Evolutionary conservation across 2,797 vertebrate species (phyloP), one percentile per base, ranked within the genome.

Genomic region (Pteronotus mesoamericanus): DNA sequence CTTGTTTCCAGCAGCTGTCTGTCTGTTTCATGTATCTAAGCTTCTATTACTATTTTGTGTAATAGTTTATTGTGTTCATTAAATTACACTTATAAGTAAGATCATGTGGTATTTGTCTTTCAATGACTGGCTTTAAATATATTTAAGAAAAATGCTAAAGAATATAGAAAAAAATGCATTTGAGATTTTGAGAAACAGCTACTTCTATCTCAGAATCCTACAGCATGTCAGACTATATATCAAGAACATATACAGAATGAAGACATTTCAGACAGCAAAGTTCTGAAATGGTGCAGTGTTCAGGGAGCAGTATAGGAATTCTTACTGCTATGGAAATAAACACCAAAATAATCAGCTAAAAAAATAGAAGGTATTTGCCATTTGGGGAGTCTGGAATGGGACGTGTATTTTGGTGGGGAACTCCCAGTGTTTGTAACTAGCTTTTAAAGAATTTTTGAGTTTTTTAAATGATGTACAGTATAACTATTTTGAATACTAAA

Each of bases 321-420:
- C 59, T 95, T 7, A 77, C 44, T 34, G 51, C 39, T 10, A 2
- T 6, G 29, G 26, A 89, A 75, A 21, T 16, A 39, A 69, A 42
- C 12, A 16, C 29, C 84, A 44, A 80, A 82, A 72, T 4, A 86
- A 85, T 21, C 48, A 14, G 3, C 21, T 46, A 15, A 37, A 78
- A 32, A 5, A 46, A 6, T 8, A 6, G 37, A 71, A 7, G 24
- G 5, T 5, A 34, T 64, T 64, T 66, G 53, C 19, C 26, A 69
- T 59, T 39, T 6, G 24, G 57, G 57, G 21, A 46, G 32, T 34
- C 12, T 9, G 6, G 15, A 26, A 16, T 53, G 12, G 1, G 9
- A 5, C 9, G 4, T 22, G 4, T 55, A 6, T 37, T 7, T 1
- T 32, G 11, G 3, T 26, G 26, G 7, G 5, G 6, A 44, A 10